Evolutionary conservation across 2,797 vertebrate genomes (phyloP).

Genomic region (Chanos chanos): DNA sequence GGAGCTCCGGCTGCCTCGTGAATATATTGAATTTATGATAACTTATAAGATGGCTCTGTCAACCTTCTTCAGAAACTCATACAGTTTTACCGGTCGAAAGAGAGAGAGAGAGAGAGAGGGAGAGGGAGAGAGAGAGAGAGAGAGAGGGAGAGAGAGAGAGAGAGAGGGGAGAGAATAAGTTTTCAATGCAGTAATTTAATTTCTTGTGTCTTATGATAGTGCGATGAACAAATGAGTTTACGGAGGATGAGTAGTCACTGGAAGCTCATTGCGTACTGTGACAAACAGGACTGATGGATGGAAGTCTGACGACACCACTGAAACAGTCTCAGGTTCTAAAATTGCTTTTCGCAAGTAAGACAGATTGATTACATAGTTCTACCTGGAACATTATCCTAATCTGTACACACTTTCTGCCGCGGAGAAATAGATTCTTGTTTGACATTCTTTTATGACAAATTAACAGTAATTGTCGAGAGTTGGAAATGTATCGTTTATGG

Average conservation of each 20-base stretch:
- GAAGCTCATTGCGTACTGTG: constrained; percentile 49
- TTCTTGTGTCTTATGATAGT: constrained; percentile 59
- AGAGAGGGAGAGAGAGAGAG: constrained; percentile 7
- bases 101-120: constrained; percentile 17
- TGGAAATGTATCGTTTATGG: no score
- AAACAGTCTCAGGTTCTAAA: constrained; percentile 22
- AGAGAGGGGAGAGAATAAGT: not conserved
- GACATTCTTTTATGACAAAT: no score
- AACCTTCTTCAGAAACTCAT: constrained; percentile 27
- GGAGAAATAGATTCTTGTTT: no score
- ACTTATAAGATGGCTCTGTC: constrained; percentile 49
- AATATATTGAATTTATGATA: constrained; percentile 68
- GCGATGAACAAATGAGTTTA: constrained; percentile 49
- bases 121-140: constrained; percentile 20
- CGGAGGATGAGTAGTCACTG: constrained; percentile 45
- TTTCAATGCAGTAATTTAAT: constrained; percentile 65
- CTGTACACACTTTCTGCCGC: constrained; percentile 8
- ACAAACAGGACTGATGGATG: constrained; percentile 20
- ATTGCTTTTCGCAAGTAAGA: not conserved
- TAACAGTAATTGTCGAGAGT: no score
- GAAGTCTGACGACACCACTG: constrained; percentile 32
- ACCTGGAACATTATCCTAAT: not conserved
- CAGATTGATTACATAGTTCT: constrained; percentile 30
- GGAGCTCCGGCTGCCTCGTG: constrained; percentile 48
- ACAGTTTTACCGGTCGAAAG: not conserved